Base-by-base conservation (phyloP, 2,113 vertebrate genomes). In the Tamias sibiricus region DNA sequence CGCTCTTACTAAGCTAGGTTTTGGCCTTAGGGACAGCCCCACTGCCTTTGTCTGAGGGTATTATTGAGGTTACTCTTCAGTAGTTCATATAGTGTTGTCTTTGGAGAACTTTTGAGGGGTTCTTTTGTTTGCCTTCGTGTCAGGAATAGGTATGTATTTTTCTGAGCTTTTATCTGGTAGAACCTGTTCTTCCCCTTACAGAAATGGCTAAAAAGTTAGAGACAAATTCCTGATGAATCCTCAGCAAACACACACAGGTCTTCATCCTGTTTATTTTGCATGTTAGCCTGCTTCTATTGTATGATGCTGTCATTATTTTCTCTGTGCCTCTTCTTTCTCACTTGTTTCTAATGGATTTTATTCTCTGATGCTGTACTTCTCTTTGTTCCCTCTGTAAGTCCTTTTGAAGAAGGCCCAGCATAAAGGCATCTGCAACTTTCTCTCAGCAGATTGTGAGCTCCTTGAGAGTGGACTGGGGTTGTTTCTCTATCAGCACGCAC, bases 111-210 rank as follows among this genome's bases (percentile, higher is more conserved):
- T 32, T 54, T 75, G 72, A 49, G 42, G 30, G 35, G 57, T 89
- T 69, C 79, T 90, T 89, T 80, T 44, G 85, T 86, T 96, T 90
- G 59, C 24, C 11, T 26, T 94, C 81, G 28, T 30, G 32, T 68
- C 32, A 62, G 14, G 32, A 64, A 49, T 68, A 85, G 8, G 49
- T 66, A 28, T 92, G 44, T 80, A 28, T 76, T 85, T 94, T 30
- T 37, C 42, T 59, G 44, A 96, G 85, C 30, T 94, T 77, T 92
- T 79, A 75, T 87, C 35, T 75, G 76, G 54, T 68, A 11, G 90
- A 85, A 68, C 2, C 28, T 35, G 2, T 49, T 75, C 91, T n/a
- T 85, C 24, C 32, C 68, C 77, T 72, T 62, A 77, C 28, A 54
- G 40, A 87, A 57, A 83, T 62, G 88, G 35, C 26, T 54, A 26